Evolutionary conservation across 2,888 invertebrate species (phyloP).

Genomic region (Adineta ricciae): DNA sequence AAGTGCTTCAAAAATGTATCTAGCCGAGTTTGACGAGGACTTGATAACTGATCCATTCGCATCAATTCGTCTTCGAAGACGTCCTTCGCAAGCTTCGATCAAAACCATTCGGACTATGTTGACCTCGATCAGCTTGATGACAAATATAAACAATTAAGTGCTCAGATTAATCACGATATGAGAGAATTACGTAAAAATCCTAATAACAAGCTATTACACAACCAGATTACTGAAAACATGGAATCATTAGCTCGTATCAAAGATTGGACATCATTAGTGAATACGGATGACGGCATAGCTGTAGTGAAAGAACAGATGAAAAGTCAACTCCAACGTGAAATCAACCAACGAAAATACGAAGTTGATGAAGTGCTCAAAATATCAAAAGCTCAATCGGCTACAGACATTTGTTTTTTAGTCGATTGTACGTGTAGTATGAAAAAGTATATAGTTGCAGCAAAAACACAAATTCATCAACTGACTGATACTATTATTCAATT

Average conservation of each 20-base stretch:
- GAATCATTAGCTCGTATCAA: background rate
- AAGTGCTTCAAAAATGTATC: no score
- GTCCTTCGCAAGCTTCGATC: no score
- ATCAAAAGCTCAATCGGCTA: background rate
- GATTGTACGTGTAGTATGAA: slow-evolving; percentile 17
- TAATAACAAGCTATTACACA: background rate
- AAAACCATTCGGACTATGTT: background rate
- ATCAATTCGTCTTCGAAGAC: no score
- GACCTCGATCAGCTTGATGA: background rate
- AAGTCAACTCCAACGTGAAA: background rate
- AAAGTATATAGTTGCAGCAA: background rate
- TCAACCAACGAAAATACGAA: slow-evolving; percentile 7
- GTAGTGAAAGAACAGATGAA: background rate
- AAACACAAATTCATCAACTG: background rate
- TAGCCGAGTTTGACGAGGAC: no score
- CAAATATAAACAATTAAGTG: background rate
- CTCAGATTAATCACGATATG: background rate
- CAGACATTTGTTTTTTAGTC: background rate
- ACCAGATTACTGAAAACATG: background rate
- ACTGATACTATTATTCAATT: background rate
- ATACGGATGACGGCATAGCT: background rate
- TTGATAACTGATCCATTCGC: no score
- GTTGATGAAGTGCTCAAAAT: background rate
- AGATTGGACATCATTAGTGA: background rate
- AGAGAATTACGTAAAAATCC: background rate